Conservation (phyloP, 2,888 invertebrate genomes). For the Norana najaformis region DNA sequence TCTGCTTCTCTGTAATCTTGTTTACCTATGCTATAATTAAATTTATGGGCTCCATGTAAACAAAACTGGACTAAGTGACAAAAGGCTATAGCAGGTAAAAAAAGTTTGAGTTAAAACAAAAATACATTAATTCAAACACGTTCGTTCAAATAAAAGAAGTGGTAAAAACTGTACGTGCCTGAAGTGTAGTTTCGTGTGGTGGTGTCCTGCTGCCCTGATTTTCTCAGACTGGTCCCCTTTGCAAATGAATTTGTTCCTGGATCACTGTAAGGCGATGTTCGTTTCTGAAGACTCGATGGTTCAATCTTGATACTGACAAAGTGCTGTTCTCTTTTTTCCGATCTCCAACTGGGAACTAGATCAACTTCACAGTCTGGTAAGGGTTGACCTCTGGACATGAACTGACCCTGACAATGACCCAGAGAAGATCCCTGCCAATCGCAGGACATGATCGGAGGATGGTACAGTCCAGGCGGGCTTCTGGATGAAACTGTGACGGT, state of each 20-base stretch:
- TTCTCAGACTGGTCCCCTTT: not conserved
- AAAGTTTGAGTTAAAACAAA: too few relatives aligned
- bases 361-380: not conserved
- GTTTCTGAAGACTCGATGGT: not conserved
- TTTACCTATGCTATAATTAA: too few relatives aligned
- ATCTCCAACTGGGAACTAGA: not conserved
- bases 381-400: not conserved
- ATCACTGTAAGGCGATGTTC: not conserved
- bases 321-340: not conserved
- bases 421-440: not conserved
- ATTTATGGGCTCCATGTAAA: too few relatives aligned
- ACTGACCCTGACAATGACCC: conserved; percentile 7
- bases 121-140: not conserved
- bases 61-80: not conserved
- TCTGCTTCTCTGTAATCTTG: too few relatives aligned
- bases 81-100: too few relatives aligned
- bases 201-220: not conserved
- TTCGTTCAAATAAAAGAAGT: not conserved
- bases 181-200: not conserved
- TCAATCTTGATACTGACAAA: not conserved
- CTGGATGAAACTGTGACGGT: not conserved
- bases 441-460: not conserved
- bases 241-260: conserved; percentile 13
- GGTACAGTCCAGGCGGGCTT: not conserved
- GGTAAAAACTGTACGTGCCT: not conserved